phyloP scores from a whole-genome alignment of 2,113 vertebrate species.

The Gopherus flavomarginatus region DNA sequence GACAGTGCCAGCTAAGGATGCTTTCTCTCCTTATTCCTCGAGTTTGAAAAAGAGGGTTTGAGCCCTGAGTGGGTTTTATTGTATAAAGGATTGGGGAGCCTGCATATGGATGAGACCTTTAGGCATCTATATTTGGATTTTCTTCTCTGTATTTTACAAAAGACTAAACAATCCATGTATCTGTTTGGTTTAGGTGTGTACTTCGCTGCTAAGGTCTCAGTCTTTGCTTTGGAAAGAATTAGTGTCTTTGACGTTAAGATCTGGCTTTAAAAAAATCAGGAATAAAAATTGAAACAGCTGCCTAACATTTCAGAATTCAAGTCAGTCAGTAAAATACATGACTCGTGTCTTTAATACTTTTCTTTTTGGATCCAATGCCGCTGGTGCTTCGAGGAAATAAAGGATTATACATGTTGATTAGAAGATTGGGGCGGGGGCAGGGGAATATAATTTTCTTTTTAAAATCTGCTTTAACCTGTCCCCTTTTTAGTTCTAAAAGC shows the following conservation, averaged over 20 bases:
- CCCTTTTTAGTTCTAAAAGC: neutral
- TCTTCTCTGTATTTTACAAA: neutral
- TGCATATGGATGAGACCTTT: neutral
- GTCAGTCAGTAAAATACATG: too few relatives aligned
- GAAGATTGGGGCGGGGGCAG: neutral
- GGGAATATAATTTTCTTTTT: neutral
- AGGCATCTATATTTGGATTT: neutral
- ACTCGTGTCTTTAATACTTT: neutral
- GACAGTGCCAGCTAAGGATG: neutral
- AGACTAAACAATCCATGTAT: neutral
- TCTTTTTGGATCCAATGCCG: neutral
- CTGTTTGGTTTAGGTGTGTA: neutral
- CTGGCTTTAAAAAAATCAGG: neutral
- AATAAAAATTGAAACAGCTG: neutral
- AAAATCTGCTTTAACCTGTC: neutral
- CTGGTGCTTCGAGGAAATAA: neutral
- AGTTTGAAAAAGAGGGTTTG: slow-evolving; percentile 8
- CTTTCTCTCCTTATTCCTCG: neutral
- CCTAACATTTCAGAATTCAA: neutral
- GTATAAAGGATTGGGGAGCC: neutral
- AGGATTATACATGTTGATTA: neutral
- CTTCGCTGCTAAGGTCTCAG: neutral
- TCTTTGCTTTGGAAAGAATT: neutral
- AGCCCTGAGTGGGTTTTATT: neutral
- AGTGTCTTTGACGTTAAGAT: neutral